These are phyloP conservation scores for Zingel zingel DNA, from an alignment of 2,113 vertebrate species.

Conservation along the genomic window DNA sequence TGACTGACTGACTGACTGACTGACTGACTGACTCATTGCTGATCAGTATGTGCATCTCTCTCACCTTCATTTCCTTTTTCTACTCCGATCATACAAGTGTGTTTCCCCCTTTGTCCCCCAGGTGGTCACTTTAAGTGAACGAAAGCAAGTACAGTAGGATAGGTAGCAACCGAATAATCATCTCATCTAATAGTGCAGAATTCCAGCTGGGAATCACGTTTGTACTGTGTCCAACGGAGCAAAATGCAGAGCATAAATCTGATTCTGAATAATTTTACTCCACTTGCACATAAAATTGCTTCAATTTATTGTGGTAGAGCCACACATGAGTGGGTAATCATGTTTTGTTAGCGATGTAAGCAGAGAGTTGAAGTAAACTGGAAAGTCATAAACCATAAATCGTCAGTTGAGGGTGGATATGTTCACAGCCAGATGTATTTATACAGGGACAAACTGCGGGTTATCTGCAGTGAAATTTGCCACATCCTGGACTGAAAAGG, in stretches of 20 bases:
- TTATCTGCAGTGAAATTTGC: slow-evolving; percentile 39
- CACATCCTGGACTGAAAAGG: slow-evolving; percentile 17
- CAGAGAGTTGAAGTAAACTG: slow-evolving; percentile 19
- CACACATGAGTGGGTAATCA: slow-evolving; percentile 36
- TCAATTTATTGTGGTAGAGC: slow-evolving; percentile 12
- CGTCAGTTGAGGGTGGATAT: slow-evolving; percentile 9
- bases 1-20: too few species aligned
- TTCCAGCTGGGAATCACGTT: slow-evolving; percentile 34
- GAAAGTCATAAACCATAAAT: slow-evolving; percentile 33
- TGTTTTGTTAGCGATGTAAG: slow-evolving; percentile 37
- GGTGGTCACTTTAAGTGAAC: slow-evolving; percentile 31
- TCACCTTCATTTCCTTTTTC: slow-evolving; percentile 3
- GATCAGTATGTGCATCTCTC: slow-evolving; percentile 23
- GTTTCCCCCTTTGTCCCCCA: slow-evolving; percentile 14
- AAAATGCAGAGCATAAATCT: slow-evolving; percentile 20
- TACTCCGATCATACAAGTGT: not conserved
- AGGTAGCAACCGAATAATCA: slow-evolving; percentile 32
- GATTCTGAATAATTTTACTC: slow-evolving; percentile 29
- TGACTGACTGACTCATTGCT: slow-evolving; percentile 41
- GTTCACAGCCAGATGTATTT: slow-evolving; percentile 30
- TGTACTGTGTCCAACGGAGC: not conserved
- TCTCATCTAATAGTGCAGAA: slow-evolving; percentile 31
- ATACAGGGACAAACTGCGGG: not conserved
- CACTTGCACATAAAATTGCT: slow-evolving; percentile 8
- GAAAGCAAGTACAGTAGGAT: slow-evolving; percentile 22